These are phyloP conservation scores for Salvelinus alpinus DNA, from an alignment of 2,113 vertebrate genomes.

Conservation along the genomic window DNA sequence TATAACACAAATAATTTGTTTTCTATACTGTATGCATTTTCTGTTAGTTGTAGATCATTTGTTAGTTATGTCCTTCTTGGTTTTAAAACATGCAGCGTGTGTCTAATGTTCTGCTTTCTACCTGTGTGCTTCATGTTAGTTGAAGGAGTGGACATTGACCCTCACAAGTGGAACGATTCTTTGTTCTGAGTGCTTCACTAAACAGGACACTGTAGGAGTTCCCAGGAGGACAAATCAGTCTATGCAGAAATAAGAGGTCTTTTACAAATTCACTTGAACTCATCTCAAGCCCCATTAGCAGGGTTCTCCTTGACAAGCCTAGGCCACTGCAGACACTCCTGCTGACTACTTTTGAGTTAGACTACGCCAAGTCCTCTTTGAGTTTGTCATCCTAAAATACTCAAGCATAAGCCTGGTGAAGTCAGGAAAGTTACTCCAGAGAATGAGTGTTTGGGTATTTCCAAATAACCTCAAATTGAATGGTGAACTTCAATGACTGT, in stretches of 20 bases:
- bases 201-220: constrained; percentile 38
- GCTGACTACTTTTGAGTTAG: constrained; percentile 67
- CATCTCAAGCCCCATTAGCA: constrained; percentile 64
- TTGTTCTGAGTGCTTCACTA: constrained; percentile 40
- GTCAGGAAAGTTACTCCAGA: constrained; percentile 8
- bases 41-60: constrained; percentile 52
- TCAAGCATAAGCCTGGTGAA: constrained; percentile 29
- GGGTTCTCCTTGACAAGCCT: constrained; percentile 41
- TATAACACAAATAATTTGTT: constrained; percentile 49
- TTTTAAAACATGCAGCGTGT: constrained; percentile 31
- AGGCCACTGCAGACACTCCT: constrained; percentile 54
- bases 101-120: constrained; percentile 25
- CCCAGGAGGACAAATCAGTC: constrained; percentile 58
- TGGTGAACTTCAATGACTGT: constrained; percentile 51
- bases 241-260: constrained; percentile 66
- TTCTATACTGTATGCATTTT: constrained; percentile 43
- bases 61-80: constrained; percentile 50
- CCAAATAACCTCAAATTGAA: constrained; percentile 37
- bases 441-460: constrained; percentile 28
- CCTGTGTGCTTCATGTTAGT: constrained; percentile 29
- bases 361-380: constrained; percentile 42
- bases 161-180: constrained; percentile 31
- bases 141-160: constrained; percentile 43
- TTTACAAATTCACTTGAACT: constrained; percentile 67
- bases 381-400: constrained; percentile 47